A percentile compares a stretch with the other conserved stretches of the same genome.
These are phyloP conservation scores for Capricornis sumatraensis DNA, from an alignment of 2,113 vertebrate species.

Conservation along the genomic window DNA sequence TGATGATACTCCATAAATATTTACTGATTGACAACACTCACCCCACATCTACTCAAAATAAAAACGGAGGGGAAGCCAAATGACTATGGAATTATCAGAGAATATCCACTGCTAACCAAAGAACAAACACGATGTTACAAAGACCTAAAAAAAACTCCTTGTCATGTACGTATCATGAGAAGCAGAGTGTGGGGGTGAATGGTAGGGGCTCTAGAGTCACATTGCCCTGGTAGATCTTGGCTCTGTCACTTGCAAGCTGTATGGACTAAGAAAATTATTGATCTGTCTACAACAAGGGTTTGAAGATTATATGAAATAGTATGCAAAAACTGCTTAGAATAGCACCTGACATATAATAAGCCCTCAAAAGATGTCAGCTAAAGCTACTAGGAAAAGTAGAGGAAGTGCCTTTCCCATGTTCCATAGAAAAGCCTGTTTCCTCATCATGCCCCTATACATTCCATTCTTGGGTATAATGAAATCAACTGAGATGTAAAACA, in stretches of 20 bases:
- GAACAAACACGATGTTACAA: background rate
- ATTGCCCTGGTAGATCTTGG: background rate
- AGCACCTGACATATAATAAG: background rate
- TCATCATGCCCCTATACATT: background rate
- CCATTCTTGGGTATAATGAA: background rate
- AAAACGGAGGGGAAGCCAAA: background rate
- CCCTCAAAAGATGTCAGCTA: background rate
- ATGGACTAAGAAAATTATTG: background rate
- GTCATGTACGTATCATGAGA: background rate
- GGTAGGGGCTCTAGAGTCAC: background rate
- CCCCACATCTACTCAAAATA: background rate
- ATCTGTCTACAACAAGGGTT: background rate
- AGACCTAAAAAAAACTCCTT: background rate
- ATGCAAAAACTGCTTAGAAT: background rate
- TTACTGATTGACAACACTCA: background rate
- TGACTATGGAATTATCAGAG: background rate
- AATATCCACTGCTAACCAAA: background rate
- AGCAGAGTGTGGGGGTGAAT: background rate
- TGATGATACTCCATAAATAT: background rate
- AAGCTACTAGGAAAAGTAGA: background rate
- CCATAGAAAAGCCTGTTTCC: background rate
- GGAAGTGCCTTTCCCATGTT: background rate
- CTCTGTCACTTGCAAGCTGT: background rate
- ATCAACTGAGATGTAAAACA: background rate
- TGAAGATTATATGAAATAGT: background rate